These are phyloP conservation scores for Ptychoptera albimana DNA, from an alignment of 2,888 invertebrate genomes.

Conservation along the genomic window DNA sequence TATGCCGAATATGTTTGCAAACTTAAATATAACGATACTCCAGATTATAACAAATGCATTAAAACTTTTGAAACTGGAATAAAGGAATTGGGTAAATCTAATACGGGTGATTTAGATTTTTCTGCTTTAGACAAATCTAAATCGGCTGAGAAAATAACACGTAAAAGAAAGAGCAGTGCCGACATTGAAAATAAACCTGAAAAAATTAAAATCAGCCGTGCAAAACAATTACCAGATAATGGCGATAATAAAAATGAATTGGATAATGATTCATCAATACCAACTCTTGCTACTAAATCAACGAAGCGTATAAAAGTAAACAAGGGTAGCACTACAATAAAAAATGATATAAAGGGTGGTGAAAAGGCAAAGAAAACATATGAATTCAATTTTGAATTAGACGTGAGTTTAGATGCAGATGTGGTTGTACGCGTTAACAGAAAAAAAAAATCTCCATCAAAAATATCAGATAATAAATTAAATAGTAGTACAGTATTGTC, in stretches of 20 bases:
- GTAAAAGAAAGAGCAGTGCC: conserved; percentile 15
- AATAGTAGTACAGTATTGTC: no score
- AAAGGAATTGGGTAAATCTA: conserved; percentile 39
- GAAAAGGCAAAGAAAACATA: conserved; percentile 23
- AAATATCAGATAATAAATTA: no score
- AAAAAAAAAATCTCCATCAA: conserved; percentile 19
- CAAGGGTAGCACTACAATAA: conserved; percentile 25
- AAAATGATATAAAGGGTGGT: conserved; percentile 23
- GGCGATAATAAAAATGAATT: background rate
- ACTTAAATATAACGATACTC: conserved; percentile 50
- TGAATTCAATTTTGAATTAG: conserved; percentile 28
- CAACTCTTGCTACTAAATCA: conserved; percentile 1
- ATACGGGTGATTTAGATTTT: conserved; percentile 44
- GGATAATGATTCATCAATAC: background rate
- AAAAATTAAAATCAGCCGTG: background rate
- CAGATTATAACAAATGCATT: conserved; percentile 57
- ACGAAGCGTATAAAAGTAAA: conserved; percentile 13
- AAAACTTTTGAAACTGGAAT: conserved; percentile 48
- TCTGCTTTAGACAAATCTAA: conserved; percentile 16
- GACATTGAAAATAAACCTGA: background rate
- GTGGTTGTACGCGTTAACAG: conserved; percentile 29
- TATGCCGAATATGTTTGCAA: conserved; percentile 51
- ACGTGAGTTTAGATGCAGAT: conserved; percentile 31
- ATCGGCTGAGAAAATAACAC: conserved; percentile 15
- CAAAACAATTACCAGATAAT: background rate